phyloP scores from a whole-genome alignment of 2,888 invertebrate genomes.

The Eupithecia exiguata region DNA sequence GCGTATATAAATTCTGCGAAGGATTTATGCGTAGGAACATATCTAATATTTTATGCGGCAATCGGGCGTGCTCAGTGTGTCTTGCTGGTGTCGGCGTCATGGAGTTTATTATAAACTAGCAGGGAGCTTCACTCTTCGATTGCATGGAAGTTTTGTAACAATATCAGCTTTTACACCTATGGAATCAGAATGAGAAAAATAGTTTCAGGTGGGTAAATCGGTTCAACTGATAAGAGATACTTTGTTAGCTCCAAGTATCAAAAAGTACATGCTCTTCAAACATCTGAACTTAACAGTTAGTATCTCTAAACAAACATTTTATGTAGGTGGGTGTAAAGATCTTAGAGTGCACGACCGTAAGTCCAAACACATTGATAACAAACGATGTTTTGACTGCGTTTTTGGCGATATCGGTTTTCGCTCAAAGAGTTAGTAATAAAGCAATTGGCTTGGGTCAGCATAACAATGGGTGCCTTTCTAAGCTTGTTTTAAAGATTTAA shows the following conservation, averaged over 20 bases:
- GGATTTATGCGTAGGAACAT: slow-evolving; percentile 51
- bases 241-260: background rate
- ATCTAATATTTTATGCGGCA: slow-evolving; percentile 43
- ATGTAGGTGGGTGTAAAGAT: background rate
- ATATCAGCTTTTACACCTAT: background rate
- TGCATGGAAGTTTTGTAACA: background rate
- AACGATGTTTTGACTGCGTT: slow-evolving; percentile 78
- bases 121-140: background rate
- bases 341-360: slow-evolving; percentile 41
- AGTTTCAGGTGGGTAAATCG: background rate
- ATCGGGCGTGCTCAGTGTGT: slow-evolving; percentile 42
- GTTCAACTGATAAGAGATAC: background rate
- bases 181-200: background rate
- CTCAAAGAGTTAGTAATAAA: slow-evolving; percentile 76
- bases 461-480: slow-evolving; percentile 80
- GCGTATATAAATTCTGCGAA: slow-evolving; percentile 48
- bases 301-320: background rate
- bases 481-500: slow-evolving; percentile 82
- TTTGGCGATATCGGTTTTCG: slow-evolving; percentile 79
- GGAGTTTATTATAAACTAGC: slow-evolving; percentile 44
- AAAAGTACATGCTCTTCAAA: background rate
- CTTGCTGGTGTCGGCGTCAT: slow-evolving; percentile 37
- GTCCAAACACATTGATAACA: slow-evolving; percentile 61
- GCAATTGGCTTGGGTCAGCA: slow-evolving; percentile 81
- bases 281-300: background rate